A percentile compares a stretch with the other conserved stretches of the same genome.
Evolutionary conservation across 2,797 vertebrate species (phyloP).

Genomic region (Malurus leucopterus): DNA sequence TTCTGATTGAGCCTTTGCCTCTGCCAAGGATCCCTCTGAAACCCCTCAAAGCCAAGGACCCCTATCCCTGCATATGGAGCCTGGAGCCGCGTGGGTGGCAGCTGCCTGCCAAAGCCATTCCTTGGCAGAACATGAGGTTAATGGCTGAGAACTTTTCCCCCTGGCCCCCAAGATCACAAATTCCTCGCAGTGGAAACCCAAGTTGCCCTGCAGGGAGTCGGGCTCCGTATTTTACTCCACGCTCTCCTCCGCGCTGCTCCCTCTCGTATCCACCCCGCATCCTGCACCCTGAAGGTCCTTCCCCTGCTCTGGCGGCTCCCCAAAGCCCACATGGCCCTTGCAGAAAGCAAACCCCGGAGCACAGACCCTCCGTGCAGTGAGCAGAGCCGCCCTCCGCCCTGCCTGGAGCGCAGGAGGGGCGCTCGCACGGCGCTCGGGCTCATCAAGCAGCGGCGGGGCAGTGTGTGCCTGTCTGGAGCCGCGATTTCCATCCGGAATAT

Average conservation of each 20-base stretch:
- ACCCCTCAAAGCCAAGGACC: background rate
- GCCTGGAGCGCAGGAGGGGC: fast-evolving
- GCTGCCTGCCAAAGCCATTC: background rate
- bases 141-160: background rate
- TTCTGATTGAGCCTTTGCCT: background rate
- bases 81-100: background rate
- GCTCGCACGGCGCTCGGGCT: fast-evolving
- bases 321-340: fast-evolving
- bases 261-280: background rate
- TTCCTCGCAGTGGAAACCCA: background rate
- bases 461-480: fast-evolving
- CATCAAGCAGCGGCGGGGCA: fast-evolving
- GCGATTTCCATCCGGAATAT: background rate
- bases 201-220: fast-evolving
- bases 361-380: fast-evolving
- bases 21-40: background rate
- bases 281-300: background rate
- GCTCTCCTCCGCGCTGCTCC: background rate
- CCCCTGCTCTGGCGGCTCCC: background rate
- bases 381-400: background rate
- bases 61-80: fast-evolving
- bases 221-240: background rate
- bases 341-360: background rate
- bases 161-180: background rate
- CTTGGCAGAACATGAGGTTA: background rate